phyloP scores from a whole-genome alignment of 2,113 vertebrate genomes.

The Xiphias gladius region DNA sequence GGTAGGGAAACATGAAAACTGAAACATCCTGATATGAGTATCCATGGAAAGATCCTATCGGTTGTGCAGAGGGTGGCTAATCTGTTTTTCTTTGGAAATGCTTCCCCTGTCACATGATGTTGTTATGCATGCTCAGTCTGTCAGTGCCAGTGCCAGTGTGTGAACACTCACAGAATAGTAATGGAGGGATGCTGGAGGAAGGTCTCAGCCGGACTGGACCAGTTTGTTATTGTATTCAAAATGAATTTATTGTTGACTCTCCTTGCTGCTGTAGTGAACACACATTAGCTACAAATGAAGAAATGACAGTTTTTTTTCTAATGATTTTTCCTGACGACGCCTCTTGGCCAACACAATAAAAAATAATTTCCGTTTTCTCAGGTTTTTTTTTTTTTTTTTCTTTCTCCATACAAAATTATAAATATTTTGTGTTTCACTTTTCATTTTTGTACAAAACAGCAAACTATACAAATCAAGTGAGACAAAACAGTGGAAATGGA shows the following conservation, averaged over 20 bases:
- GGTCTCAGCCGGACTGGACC: conserved; percentile 45
- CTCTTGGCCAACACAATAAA: conserved; percentile 83
- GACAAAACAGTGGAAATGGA: conserved; percentile 74
- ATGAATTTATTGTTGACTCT: conserved; percentile 84
- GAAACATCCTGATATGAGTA: background rate
- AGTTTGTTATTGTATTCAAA: conserved; percentile 76
- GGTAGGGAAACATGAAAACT: conserved; percentile 18
- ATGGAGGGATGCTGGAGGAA: conserved; percentile 53
- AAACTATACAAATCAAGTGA: conserved; percentile 82
- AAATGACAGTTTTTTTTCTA: conserved; percentile 73
- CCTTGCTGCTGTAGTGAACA: conserved; percentile 80
- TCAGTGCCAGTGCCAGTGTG: conserved; percentile 47
- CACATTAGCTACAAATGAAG: conserved; percentile 79
- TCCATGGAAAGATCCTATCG: background rate
- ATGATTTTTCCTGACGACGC: conserved; percentile 64
- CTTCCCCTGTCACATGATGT: conserved; percentile 50
- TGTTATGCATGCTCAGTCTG: conserved; percentile 55
- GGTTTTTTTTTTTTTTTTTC: conserved; percentile 55
- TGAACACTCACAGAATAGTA: conserved; percentile 63
- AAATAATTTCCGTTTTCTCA: conserved; percentile 77
- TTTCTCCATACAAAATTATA: conserved; percentile 87
- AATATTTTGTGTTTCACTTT: conserved; percentile 85
- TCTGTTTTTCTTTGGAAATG: conserved; percentile 28
- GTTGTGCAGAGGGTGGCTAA: conserved; percentile 28
- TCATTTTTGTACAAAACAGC: conserved; percentile 83